Evolutionary conservation across 2,113 vertebrate species (phyloP).

Genomic region (Malaclemys terrapin): DNA sequence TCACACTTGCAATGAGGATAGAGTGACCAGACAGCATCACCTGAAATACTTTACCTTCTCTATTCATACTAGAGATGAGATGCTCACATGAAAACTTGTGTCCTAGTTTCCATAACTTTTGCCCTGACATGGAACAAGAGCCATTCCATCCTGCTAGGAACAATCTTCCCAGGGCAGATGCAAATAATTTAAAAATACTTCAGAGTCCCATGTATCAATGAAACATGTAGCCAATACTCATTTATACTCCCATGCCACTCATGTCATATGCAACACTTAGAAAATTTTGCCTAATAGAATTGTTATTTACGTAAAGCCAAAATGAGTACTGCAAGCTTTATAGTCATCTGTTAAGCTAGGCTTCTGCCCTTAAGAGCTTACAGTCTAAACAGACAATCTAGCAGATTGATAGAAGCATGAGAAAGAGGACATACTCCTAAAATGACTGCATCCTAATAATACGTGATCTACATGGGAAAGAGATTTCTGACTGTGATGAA

Average conservation of each 20-base stretch:
- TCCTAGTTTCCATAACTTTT: no score
- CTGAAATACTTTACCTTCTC: background rate
- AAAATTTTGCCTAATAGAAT: background rate
- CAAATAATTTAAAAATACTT: background rate
- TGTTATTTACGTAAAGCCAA: constrained; percentile 6
- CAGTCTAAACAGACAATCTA: background rate
- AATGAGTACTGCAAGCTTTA: constrained; percentile 46
- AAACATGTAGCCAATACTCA: background rate
- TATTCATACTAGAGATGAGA: background rate
- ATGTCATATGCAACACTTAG: background rate
- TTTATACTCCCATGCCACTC: background rate
- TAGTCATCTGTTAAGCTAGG: background rate
- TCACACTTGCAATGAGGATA: no score
- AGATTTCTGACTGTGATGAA: background rate
- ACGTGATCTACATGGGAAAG: background rate
- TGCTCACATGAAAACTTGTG: background rate
- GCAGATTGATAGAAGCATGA: background rate
- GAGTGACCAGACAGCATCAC: background rate
- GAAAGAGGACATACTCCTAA: background rate
- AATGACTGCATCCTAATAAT: background rate
- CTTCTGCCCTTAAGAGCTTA: background rate
- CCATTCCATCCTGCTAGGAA: background rate
- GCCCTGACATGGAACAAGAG: background rate
- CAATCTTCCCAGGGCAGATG: background rate
- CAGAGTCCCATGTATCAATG: background rate